A percentile compares a stretch with the other conserved stretches of the same genome.
phyloP scores from a whole-genome alignment of 2,113 vertebrate genomes.

The Hoplias malabaricus region DNA sequence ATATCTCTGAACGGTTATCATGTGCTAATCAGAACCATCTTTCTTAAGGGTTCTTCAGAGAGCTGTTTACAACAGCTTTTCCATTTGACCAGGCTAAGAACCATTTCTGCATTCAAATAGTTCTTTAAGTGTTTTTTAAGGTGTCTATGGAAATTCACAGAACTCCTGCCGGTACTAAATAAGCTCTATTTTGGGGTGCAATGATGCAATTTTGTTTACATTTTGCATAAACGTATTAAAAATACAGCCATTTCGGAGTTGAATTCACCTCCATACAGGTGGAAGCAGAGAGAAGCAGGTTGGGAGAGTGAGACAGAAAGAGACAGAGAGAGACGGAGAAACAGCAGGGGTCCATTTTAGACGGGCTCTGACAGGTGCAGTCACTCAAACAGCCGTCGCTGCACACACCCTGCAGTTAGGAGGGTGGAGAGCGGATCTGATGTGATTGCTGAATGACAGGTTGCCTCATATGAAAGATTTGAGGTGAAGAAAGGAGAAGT shows the following conservation, averaged over 20 bases:
- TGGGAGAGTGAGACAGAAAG: background rate
- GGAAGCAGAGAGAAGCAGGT: background rate
- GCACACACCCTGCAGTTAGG: conserved; percentile 14
- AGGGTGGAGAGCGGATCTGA: conserved; percentile 25
- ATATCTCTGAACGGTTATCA: too few relatives aligned
- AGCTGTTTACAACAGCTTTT: too few relatives aligned
- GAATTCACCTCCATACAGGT: background rate
- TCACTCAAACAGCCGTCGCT: conserved; percentile 27
- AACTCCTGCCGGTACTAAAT: too few relatives aligned
- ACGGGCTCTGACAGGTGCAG: conserved; percentile 42
- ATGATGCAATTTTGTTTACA: too few relatives aligned
- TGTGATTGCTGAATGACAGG: conserved; percentile 35
- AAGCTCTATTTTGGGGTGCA: too few relatives aligned
- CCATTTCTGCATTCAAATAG: background rate
- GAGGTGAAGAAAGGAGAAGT: background rate
- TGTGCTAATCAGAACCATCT: too few relatives aligned
- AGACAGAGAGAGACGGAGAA: background rate
- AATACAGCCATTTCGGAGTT: background rate
- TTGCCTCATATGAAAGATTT: conserved; percentile 18
- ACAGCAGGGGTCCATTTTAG: conserved; percentile 24
- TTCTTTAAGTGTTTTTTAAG: too few relatives aligned
- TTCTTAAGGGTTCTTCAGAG: too few relatives aligned
- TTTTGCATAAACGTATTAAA: too few relatives aligned
- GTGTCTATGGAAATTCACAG: too few relatives aligned
- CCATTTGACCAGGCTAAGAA: too few relatives aligned